Base-by-base conservation (phyloP, 35 echinoderm and acorn worm species). In the Lytechinus pictus region DNA sequence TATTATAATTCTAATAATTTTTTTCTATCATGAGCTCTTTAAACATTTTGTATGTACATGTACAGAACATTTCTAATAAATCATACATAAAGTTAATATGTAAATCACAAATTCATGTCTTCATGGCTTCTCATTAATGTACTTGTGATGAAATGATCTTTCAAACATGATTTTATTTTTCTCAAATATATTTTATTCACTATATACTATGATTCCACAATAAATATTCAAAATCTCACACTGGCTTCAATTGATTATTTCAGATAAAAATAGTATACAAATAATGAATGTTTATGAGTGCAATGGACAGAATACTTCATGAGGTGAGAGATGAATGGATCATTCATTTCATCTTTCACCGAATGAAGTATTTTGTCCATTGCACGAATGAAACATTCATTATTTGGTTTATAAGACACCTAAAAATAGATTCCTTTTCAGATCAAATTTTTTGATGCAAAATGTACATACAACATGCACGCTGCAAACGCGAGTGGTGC, bases 41-140 rank as follows among this genome's bases (percentile, higher is more conserved):
- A 71, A 19, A 71, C 5, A 19, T 21, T 21, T 24, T 7, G 16
- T 7, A n/a, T 4, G 19, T 79, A 79, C 8, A 79, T 79, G 16
- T 79, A 79, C 8, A 79, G 66, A 79, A 24, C 66, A 79, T 79
- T 79, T 79, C 66, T 79, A 79, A 79, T 79, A n/a, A 79, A 79
- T 24, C 66, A 79, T 79, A 79, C 6, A 79, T 58, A 11, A 44
- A 44, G 33, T 44, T 44, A 44, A 58, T 79, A 24, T 79, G 66
- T 79, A 79, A 19, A 79, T 79, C 66, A 79, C 16, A 79, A 79
- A 79, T 71, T 24, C 11, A 71, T 71, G 61, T 21, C 0, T n/a
- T 4, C 66, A 79, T 24, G 12, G 13, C 6, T 4, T 79, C n/a
- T 79, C 21, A 79, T 7, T 79, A 24, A 79, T 79, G 16, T 24